Conservation (phyloP, 2,113 vertebrate genomes). For the Neopipo cinnamomea region DNA sequence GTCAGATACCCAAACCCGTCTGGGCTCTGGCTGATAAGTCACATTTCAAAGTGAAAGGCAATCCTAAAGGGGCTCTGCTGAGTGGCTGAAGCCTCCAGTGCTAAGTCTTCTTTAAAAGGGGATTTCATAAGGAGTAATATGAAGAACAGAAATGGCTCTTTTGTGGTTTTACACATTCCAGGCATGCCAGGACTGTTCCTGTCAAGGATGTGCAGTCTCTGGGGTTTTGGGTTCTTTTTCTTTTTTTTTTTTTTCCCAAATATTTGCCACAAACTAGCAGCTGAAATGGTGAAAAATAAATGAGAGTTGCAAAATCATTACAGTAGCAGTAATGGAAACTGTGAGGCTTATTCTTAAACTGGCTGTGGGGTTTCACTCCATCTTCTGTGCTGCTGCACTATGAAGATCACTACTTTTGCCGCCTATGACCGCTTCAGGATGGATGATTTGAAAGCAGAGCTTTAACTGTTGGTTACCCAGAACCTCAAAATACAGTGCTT, state of each 20-base stretch:
- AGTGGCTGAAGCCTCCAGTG: neutral
- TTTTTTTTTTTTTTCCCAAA: neutral
- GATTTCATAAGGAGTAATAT: constrained; percentile 14
- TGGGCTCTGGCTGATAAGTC: constrained; percentile 41
- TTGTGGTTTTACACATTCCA: constrained; percentile 60
- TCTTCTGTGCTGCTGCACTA: neutral
- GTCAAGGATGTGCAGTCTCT: constrained; percentile 41
- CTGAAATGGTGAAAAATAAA: constrained; percentile 28
- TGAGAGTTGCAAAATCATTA: constrained; percentile 14
- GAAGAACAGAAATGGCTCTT: constrained; percentile 44
- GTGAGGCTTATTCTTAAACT: neutral
- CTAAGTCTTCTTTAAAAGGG: constrained; percentile 21
- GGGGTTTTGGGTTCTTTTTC: neutral
- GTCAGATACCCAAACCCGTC: neutral
- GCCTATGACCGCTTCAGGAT: neutral
- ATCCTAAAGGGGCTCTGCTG: no score
- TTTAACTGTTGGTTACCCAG: neutral
- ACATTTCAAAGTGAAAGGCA: constrained; percentile 7
- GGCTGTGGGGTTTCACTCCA: neutral
- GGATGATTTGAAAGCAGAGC: neutral
- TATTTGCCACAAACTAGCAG: neutral
- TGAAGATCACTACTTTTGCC: neutral
- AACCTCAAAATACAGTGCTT: neutral
- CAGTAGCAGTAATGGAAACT: constrained; percentile 25
- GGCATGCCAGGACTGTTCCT: constrained; percentile 49